Evolutionary conservation across 2,113 vertebrate species (phyloP).

Genomic region (Toxotes jaculatrix): DNA sequence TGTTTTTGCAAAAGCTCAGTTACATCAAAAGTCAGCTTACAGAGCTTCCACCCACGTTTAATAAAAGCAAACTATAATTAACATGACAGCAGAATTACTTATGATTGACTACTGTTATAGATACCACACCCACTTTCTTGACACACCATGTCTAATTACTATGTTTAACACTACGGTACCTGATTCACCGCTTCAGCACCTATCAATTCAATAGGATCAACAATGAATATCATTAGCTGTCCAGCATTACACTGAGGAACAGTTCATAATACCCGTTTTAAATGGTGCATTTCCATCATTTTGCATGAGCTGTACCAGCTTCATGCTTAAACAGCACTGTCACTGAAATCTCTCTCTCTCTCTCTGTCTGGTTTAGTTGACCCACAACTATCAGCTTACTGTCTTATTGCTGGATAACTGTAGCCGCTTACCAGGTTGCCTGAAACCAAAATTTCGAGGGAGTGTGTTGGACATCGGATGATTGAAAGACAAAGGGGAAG

Average conservation of each 20-base stretch:
- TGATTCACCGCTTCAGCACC: background rate
- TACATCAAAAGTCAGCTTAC: background rate
- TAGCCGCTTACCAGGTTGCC: conserved; percentile 68
- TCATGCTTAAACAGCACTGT: background rate
- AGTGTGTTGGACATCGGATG: conserved; percentile 64
- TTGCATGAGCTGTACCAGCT: background rate
- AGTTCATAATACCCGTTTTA: background rate
- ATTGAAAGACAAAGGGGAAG: conserved; percentile 67
- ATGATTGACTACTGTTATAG: background rate
- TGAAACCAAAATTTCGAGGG: conserved; percentile 72
- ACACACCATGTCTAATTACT: background rate
- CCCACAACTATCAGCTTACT: background rate
- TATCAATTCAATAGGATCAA: background rate
- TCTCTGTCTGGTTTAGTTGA: background rate
- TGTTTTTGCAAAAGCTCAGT: no score
- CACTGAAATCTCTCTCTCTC: background rate
- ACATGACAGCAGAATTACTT: background rate
- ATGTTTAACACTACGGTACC: background rate
- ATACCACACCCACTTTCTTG: background rate
- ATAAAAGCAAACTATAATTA: background rate
- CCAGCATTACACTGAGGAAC: background rate
- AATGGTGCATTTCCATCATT: no score
- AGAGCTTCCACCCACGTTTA: background rate
- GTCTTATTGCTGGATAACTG: background rate
- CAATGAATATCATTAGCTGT: background rate